Percentiles rank a stretch among this genome's conserved stretches.
Conservation (phyloP, 2,888 invertebrate species). For the Dinocampus coccinellae region DNA sequence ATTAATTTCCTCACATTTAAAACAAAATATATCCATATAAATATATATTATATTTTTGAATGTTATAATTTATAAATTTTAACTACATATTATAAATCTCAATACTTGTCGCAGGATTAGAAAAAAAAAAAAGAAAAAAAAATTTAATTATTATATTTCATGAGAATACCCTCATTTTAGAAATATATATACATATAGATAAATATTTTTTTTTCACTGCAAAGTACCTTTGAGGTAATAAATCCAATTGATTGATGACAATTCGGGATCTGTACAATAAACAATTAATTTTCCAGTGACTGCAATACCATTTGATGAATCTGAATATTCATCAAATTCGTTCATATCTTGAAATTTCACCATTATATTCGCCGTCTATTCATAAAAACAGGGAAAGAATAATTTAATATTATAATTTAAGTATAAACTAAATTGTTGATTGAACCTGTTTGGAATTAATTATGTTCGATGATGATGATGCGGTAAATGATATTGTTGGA, state of each 20-base stretch:
- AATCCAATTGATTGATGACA: constrained; percentile 49
- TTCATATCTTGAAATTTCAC: constrained; percentile 38
- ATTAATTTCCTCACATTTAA: too few relatives aligned
- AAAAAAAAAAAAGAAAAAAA: too few relatives aligned
- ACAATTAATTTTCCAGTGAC: constrained; percentile 51
- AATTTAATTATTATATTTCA: too few relatives aligned
- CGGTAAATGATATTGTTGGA: constrained; percentile 43
- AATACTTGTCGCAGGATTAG: too few relatives aligned
- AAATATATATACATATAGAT: too few relatives aligned
- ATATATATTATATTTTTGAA: neutral
- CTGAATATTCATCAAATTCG: constrained; percentile 9
- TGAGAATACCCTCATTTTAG: too few relatives aligned
- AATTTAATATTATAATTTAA: neutral
- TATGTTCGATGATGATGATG: constrained; percentile 25
- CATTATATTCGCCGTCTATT: constrained; percentile 42
- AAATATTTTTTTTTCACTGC: neutral
- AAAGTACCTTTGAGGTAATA: constrained; percentile 51
- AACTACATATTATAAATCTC: neutral
- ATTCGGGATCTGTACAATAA: constrained; percentile 43
- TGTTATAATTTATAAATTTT: constrained; percentile 9
- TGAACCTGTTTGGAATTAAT: constrained; percentile 51
- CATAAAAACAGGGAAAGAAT: neutral
- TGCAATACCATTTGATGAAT: constrained; percentile 35
- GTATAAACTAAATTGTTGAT: neutral
- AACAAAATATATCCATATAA: neutral